phyloP scores from a whole-genome alignment of 2,797 vertebrate genomes.

The Arnoldichthys spilopterus region DNA sequence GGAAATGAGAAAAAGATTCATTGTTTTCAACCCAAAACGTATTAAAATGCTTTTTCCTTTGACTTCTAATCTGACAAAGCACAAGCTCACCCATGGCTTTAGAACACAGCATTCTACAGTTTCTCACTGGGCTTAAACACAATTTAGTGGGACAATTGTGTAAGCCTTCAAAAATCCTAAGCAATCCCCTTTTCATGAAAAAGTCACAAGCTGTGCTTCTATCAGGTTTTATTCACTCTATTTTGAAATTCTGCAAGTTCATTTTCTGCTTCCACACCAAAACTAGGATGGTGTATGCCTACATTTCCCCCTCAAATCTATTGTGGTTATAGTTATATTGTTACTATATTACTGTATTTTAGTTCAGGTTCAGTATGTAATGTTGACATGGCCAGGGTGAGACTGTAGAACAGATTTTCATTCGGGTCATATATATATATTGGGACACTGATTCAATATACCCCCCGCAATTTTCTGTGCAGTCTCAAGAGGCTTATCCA shows the following conservation, averaged over 20 bases:
- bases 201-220: neutral
- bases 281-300: neutral
- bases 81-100: neutral
- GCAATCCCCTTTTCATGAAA: neutral
- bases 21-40: neutral
- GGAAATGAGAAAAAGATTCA: neutral
- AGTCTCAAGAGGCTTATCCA: neutral
- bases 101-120: neutral
- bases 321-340: neutral
- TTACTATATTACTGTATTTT: no score
- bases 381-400: neutral
- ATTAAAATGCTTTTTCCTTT: neutral
- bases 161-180: neutral
- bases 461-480: no score
- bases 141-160: neutral
- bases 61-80: neutral
- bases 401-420: neutral
- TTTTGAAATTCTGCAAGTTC: neutral
- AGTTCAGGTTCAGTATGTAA: neutral
- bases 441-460: neutral
- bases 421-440: no score
- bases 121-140: neutral
- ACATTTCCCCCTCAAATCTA: neutral
- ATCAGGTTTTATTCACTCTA: neutral
- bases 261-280: neutral